A percentile compares a stretch with the other conserved stretches of the same genome.
Evolutionary conservation across 1,140 invertebrate genomes (phyloP).

Genomic region (Samia ricini): DNA sequence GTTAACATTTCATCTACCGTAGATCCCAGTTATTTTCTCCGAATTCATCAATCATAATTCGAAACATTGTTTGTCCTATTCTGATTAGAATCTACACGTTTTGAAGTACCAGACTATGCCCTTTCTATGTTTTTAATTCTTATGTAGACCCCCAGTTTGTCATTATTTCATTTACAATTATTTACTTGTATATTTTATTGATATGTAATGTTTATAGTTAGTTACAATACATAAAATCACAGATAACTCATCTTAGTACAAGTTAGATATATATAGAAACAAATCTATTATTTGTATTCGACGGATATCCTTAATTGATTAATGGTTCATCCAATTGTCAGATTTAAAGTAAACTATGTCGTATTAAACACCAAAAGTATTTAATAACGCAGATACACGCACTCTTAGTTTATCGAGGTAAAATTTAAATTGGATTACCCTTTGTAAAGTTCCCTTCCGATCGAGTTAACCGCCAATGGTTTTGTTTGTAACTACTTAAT

Average conservation of each 20-base stretch:
- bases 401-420: conserved; percentile 5
- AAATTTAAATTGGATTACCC: conserved; percentile 11
- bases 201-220: too few species aligned
- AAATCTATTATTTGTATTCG: neutral
- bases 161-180: too few species aligned
- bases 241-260: neutral
- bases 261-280: neutral
- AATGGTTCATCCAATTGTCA: neutral
- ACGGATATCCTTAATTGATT: neutral
- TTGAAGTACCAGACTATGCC: too few species aligned
- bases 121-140: too few species aligned
- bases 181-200: too few species aligned
- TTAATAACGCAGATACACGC: neutral
- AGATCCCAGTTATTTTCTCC: too few species aligned
- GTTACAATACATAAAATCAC: too few species aligned
- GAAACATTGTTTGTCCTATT: too few species aligned
- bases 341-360: neutral
- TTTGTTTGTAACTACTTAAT: neutral
- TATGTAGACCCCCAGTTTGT: too few species aligned
- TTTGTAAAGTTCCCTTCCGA: neutral
- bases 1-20: too few species aligned
- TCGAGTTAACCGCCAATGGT: neutral
- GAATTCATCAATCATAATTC: too few species aligned
- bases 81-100: too few species aligned
- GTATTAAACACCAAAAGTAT: neutral